These are phyloP conservation scores for Brachionus rotundiformis DNA, from an alignment of 1,140 invertebrate genomes.

Conservation along the genomic window DNA sequence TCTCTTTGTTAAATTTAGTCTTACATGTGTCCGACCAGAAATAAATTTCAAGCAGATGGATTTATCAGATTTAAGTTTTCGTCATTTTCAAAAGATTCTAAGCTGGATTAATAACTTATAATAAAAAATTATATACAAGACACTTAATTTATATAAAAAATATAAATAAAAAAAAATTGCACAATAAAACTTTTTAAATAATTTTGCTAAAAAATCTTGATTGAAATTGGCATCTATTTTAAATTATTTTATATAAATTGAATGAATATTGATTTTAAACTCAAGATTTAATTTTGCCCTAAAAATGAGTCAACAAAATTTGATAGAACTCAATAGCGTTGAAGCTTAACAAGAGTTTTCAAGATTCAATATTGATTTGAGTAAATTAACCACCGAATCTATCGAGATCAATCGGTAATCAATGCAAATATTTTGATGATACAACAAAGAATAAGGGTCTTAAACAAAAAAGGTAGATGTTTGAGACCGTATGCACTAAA, in stretches of 20 bases:
- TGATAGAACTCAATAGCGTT: background rate
- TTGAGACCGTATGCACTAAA: conserved; percentile 5
- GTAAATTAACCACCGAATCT: background rate
- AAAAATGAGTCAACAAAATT: background rate
- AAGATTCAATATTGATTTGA: background rate
- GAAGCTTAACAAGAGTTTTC: conserved; percentile 14
- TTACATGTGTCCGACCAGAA: too few relatives aligned
- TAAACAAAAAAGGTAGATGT: conserved; percentile 3
- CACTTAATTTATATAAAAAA: conserved; percentile 1
- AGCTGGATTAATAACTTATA: too few relatives aligned
- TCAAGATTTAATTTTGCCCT: background rate
- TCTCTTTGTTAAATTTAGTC: too few relatives aligned
- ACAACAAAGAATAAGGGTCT: conserved; percentile 1
- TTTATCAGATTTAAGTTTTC: too few relatives aligned
- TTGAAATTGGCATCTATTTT: background rate
- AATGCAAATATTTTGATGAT: conserved; percentile 10
- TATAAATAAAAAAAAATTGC: conserved; percentile 9
- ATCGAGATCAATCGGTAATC: conserved; percentile 5
- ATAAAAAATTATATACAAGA: conserved; percentile 17
- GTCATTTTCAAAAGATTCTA: too few relatives aligned
- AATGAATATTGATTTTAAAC: conserved; percentile 11
- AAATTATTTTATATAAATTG: conserved; percentile 9
- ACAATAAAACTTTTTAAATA: background rate
- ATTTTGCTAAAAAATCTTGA: background rate
- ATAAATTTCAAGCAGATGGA: too few relatives aligned